Conservation (phyloP, 2,113 vertebrate genomes). For the Mustelus asterias region DNA sequence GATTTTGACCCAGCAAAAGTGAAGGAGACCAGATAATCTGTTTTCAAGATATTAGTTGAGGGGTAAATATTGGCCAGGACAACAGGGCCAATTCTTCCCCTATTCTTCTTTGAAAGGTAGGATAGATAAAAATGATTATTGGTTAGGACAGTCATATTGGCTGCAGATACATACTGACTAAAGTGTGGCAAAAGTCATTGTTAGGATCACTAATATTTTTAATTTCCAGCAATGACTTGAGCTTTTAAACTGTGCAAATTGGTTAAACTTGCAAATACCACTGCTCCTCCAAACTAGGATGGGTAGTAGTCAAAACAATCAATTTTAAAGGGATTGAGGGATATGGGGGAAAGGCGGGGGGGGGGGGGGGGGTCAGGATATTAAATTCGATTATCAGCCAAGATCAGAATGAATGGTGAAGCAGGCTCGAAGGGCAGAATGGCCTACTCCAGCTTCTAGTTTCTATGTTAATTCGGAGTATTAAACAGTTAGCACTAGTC, state of each 20-base stretch:
- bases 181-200: neutral
- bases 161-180: neutral
- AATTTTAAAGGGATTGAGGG: no score
- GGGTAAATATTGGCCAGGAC: neutral
- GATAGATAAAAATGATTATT: neutral
- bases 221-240: neutral
- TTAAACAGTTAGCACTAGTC: neutral
- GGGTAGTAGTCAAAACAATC: neutral
- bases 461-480: neutral
- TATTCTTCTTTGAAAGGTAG: neutral
- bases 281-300: neutral
- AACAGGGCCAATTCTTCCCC: neutral
- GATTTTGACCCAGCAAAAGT: neutral
- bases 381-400: no score
- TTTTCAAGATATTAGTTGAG: neutral
- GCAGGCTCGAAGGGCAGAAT: no score
- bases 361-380: no score
- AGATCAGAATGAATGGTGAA: no score
- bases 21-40: neutral
- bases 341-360: no score
- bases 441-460: no score
- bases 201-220: neutral
- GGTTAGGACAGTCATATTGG: neutral
- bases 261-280: neutral
- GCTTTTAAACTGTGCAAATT: neutral